Evolutionary conservation across 2,797 vertebrate species (phyloP).

Genomic region (Hoplostethus atlanticus): DNA sequence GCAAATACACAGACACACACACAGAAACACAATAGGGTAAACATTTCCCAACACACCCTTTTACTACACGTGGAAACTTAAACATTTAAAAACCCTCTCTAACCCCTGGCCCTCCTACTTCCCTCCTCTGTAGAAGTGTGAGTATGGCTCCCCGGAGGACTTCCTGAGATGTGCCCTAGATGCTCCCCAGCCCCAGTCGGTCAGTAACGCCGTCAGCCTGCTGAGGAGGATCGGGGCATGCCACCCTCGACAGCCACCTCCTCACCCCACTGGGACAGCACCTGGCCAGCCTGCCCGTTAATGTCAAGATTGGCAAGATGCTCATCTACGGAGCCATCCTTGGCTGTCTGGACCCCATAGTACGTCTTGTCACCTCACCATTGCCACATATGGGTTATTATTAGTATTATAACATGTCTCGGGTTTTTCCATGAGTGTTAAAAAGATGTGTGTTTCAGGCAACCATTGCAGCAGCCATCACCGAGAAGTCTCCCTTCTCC

Average conservation of each 20-base stretch:
- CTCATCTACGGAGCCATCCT: conserved; percentile 97
- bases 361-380: conserved; percentile 72
- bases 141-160: conserved; percentile 94
- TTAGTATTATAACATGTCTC: background rate
- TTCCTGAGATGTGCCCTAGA: conserved; percentile 94
- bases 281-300: conserved; percentile 94
- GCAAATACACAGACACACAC: background rate
- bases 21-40: background rate
- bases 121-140: conserved; percentile 89
- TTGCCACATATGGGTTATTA: too few relatives aligned
- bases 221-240: conserved; percentile 95
- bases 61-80: background rate
- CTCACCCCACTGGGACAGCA: conserved; percentile 96
- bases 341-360: conserved; percentile 95
- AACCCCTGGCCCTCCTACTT: background rate
- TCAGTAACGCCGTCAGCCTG: conserved; percentile 93
- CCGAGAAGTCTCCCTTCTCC: conserved; percentile 96
- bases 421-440: background rate
- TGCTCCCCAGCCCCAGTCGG: conserved; percentile 93
- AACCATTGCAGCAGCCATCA: conserved; percentile 95
- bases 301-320: conserved; percentile 99
- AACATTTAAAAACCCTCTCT: background rate
- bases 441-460: conserved; percentile 83
- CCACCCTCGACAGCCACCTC: conserved; percentile 82
- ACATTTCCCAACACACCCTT: background rate